Conservation (phyloP, 2,113 vertebrate genomes). For the Muntiacus reevesi region DNA sequence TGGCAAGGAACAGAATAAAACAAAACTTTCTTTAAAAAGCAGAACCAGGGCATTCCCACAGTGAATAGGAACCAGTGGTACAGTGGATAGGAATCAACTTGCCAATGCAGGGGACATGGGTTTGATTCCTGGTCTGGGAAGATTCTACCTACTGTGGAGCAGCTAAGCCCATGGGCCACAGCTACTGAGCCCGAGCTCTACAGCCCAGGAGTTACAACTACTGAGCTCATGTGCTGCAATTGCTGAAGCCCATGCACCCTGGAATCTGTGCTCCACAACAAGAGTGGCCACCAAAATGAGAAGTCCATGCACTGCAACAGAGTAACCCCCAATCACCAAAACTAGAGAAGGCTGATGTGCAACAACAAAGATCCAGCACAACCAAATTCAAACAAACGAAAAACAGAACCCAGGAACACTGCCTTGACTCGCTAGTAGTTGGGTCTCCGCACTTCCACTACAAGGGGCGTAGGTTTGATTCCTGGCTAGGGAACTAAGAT, state of each 20-base stretch:
- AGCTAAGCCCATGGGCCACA: not conserved
- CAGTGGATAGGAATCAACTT: not conserved
- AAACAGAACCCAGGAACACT: not conserved
- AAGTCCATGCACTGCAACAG: not conserved
- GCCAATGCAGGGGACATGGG: not conserved
- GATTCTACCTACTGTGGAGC: not conserved
- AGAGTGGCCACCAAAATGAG: not conserved
- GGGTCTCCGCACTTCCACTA: not conserved
- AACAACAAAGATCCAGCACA: not conserved
- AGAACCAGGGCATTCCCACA: not conserved
- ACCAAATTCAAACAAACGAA: not conserved
- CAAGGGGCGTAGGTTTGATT: not conserved
- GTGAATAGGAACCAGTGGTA: too few species aligned
- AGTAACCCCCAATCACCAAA: not conserved
- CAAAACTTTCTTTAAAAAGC: not conserved
- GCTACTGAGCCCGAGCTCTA: not conserved
- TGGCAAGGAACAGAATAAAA: not conserved
- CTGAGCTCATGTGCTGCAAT: not conserved
- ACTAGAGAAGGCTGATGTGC: not conserved
- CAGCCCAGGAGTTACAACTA: not conserved
- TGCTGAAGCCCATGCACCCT: not conserved
- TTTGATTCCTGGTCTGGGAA: not conserved
- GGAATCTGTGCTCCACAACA: not conserved
- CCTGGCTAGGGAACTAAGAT: not conserved
- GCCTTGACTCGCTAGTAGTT: not conserved